phyloP scores from a whole-genome alignment of 92 coral and sea anemone genomes.

The Micromussa lordhowensis region DNA sequence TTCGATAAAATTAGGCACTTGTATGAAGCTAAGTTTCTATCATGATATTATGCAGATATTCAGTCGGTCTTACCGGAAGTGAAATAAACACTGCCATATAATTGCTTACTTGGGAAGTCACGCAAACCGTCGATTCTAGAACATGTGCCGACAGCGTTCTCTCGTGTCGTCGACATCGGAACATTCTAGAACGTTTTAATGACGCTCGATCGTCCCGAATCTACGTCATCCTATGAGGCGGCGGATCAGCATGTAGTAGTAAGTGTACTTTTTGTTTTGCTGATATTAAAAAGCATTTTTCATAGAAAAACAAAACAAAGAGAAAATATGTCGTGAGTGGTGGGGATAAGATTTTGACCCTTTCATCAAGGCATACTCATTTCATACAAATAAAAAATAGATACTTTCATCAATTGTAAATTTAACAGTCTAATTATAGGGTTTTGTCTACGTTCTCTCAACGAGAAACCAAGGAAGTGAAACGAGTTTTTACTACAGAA shows the following conservation, averaged over 20 bases:
- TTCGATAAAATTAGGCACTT: constrained; percentile 4
- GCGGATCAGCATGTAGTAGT: not conserved
- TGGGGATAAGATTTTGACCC: no score
- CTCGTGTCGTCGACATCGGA: constrained; percentile 25
- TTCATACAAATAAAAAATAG: no score
- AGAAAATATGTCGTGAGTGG: not conserved
- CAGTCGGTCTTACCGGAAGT: constrained; percentile 30
- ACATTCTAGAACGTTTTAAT: constrained; percentile 30
- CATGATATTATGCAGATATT: not conserved
- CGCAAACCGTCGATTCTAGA: constrained; percentile 38
- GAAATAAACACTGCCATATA: constrained; percentile 1
- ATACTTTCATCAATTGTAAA: no score
- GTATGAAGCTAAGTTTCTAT: not conserved
- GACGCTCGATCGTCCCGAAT: not conserved
- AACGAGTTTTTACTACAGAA: no score
- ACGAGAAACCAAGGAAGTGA: no score
- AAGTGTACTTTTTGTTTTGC: not conserved
- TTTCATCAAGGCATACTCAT: no score
- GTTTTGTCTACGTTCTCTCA: no score
- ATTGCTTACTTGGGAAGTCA: constrained; percentile 19
- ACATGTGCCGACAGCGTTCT: not conserved
- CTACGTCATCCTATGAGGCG: not conserved
- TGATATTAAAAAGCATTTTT: not conserved
- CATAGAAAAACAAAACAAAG: not conserved
- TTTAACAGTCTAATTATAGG: no score